Conservation (phyloP, 2,113 vertebrate species). For the Nothobranchius kuhntae region DNA sequence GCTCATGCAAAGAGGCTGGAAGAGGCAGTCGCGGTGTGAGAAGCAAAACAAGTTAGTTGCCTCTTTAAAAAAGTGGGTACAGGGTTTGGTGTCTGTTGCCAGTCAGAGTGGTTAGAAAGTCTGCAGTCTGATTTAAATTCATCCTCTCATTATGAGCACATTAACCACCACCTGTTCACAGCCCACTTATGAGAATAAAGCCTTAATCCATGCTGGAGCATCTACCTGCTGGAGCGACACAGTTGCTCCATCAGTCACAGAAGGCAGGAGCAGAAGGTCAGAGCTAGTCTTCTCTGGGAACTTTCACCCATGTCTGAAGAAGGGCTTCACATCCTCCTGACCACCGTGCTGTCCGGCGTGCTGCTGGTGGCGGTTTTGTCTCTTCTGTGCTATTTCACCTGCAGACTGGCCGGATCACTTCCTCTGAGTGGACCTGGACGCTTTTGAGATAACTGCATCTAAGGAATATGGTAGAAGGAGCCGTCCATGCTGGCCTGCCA, state of each 20-base stretch:
- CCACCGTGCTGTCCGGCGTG: constrained; percentile 46
- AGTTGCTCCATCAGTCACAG: constrained; percentile 10
- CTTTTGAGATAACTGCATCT: constrained; percentile 52
- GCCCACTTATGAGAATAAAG: constrained; percentile 7
- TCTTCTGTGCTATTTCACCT: constrained; percentile 78
- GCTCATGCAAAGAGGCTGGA: constrained; percentile 24
- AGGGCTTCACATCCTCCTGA: constrained; percentile 53
- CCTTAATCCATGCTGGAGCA: constrained; percentile 50
- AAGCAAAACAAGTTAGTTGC: constrained; percentile 53
- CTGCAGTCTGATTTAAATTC: background rate
- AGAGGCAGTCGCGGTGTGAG: constrained; percentile 28
- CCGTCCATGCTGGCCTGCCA: background rate
- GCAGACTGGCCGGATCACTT: constrained; percentile 73
- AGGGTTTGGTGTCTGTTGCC: constrained; percentile 1
- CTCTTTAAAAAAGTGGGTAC: constrained; percentile 17
- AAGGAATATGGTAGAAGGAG: constrained; percentile 10
- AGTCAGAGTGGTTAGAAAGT: constrained; percentile 13
- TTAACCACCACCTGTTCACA: constrained; percentile 2
- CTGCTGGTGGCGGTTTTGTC: constrained; percentile 66
- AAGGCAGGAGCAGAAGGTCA: background rate
- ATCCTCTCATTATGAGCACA: constrained; percentile 1
- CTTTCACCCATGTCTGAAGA: constrained; percentile 52
- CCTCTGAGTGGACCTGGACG: constrained; percentile 65
- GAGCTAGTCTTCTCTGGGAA: background rate
- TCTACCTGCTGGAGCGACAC: constrained; percentile 33